Percentiles rank a stretch among this genome's conserved stretches.
These are phyloP conservation scores for pig (Sus scrofa) DNA, from an alignment of 2,113 vertebrate genomes.

Conservation along the genomic window DNA sequence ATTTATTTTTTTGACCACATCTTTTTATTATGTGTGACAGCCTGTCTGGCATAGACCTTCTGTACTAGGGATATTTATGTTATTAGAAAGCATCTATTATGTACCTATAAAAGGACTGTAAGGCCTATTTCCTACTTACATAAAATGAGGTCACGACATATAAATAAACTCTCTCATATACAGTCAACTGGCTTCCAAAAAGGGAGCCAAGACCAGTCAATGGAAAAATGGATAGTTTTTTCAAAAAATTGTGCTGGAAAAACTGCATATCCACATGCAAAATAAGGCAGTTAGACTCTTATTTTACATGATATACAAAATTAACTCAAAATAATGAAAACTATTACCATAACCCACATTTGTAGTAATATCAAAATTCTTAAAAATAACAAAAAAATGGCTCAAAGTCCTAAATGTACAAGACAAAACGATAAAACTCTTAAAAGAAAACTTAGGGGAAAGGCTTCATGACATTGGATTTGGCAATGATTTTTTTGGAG, in stretches of 20 bases:
- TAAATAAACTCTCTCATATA: background rate
- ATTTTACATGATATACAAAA: background rate
- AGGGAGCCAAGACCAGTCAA: background rate
- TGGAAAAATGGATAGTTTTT: background rate
- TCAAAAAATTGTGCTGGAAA: background rate
- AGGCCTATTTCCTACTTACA: background rate
- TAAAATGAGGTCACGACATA: background rate
- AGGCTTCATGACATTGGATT: background rate
- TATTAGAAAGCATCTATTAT: background rate
- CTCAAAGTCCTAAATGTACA: slow-evolving; percentile 18
- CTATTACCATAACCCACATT: background rate
- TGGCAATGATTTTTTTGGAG: background rate
- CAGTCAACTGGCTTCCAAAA: slow-evolving; percentile 31
- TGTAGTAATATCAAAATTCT: background rate
- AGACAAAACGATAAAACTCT: slow-evolving; percentile 13
- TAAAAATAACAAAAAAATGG: background rate
- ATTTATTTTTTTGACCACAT: slow-evolving; percentile 23
- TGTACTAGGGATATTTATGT: background rate
- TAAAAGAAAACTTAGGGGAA: slow-evolving; percentile 13
- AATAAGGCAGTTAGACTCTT: background rate
- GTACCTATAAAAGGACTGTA: background rate
- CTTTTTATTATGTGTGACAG: background rate
- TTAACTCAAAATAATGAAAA: background rate
- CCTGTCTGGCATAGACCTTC: background rate
- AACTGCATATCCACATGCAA: background rate